Evolutionary conservation across 1,140 invertebrate genomes (phyloP).

Genomic region (Ceratina japonica): DNA sequence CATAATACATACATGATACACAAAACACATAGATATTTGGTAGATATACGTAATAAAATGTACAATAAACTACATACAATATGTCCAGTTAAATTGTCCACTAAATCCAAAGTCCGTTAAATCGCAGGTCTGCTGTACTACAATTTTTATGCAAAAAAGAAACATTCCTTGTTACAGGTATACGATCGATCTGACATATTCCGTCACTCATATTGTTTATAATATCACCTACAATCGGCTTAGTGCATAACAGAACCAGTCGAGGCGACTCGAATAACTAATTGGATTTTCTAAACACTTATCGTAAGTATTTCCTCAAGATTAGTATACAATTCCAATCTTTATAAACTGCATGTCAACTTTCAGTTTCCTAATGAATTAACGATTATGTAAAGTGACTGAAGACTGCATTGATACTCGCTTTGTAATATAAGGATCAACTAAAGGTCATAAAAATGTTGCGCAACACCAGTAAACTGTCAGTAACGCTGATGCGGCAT

Average conservation of each 20-base stretch:
- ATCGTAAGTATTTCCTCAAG: constrained; percentile 10
- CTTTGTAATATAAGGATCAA: not conserved
- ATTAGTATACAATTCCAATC: too few species aligned
- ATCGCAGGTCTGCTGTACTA: not conserved
- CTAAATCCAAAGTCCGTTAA: too few species aligned
- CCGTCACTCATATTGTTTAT: constrained; percentile 77
- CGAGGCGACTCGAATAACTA: constrained; percentile 74
- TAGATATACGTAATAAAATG: too few species aligned
- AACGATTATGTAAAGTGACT: not conserved
- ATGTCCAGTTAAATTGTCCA: too few species aligned
- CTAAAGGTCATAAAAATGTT: constrained; percentile 63
- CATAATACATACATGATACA: too few species aligned
- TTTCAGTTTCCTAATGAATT: constrained; percentile 5
- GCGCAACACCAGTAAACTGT: constrained; percentile 63
- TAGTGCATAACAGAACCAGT: constrained; percentile 78
- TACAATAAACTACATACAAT: too few species aligned
- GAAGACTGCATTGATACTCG: not conserved
- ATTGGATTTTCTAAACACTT: constrained; percentile 71
- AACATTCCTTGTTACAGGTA: constrained; percentile 73
- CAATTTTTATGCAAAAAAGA: not conserved
- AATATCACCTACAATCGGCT: constrained; percentile 76
- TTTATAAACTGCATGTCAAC: too few species aligned
- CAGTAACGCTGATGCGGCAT: constrained; percentile 52
- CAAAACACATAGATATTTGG: too few species aligned
- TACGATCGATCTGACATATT: constrained; percentile 81